Evolutionary conservation across 2,113 vertebrate genomes (phyloP), one percentile per base, ranked within the genome.

Genomic region (Pteronura brasiliensis): DNA sequence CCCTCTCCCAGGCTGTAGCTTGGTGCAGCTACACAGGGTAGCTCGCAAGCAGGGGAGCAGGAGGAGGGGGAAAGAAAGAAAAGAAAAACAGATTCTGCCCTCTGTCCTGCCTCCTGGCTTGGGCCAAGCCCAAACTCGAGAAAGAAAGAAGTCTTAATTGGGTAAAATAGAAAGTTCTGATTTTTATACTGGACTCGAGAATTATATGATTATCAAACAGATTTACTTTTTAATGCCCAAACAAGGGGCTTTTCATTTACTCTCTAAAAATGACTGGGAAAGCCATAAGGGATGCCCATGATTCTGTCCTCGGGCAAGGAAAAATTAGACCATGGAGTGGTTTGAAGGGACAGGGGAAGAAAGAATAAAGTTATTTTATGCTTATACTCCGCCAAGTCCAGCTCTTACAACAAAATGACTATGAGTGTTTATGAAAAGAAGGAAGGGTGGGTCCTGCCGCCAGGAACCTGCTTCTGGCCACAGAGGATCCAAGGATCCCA

Each of bases 161-260:
- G 77, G 72, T 67, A 31, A 85, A 85, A 49, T 82, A 20, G 67
- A 21, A 49, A 69, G 12, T 67, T 94, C 44, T 47, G 61, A 65
- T n/a, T 85, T 94, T 85, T 74, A 49, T 36, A 7, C 79, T 31
- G 3, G 13, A 44, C 57, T 93, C 52, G 23, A 47, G 80, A 71
- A 42, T 77, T 80, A n/a, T 18, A 42, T 15, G 34, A 47, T 47
- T 88, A 59, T 81, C 84, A 86, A 86, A 69, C 23, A 49, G 44
- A 76, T 67, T 81, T 71, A 44, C 42, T 93, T 91, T 65, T 57
- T 13, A 89, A 72, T 89, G 55, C 10, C 61, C 34, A 72, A 80
- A 96, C 69, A 93, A 97, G 13, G 71, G 55, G 23, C 61, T 94
- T 96, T 95, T 93, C 59, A 84, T 85, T 95, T 88, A 88, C 74